A percentile compares a stretch with the other conserved stretches of the same genome.
Conservation (phyloP, 2,888 invertebrate genomes). For the Panzeria rudis region DNA sequence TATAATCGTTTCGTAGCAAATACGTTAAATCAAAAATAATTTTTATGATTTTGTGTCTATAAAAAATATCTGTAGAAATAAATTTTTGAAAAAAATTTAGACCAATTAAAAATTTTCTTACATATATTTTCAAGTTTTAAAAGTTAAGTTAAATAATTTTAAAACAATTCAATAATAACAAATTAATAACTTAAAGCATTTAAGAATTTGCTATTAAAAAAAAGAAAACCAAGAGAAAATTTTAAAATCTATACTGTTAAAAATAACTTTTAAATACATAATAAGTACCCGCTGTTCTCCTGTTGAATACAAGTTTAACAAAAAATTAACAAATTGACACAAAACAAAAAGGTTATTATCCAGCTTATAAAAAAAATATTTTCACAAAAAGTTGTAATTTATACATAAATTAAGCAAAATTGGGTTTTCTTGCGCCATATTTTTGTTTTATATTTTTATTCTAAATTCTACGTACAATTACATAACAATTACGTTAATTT, state of each 20-base stretch:
- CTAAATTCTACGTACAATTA: slow-evolving; percentile 56
- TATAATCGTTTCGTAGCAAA: too few relatives aligned
- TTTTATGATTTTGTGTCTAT: too few relatives aligned
- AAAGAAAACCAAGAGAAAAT: not conserved
- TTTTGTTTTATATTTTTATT: slow-evolving; percentile 37
- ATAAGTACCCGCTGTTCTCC: not conserved
- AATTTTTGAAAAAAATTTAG: not conserved
- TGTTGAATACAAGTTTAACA: not conserved
- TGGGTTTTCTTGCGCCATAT: slow-evolving; percentile 3
- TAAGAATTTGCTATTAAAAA: not conserved
- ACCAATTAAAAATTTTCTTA: not conserved
- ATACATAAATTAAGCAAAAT: slow-evolving; percentile 1
- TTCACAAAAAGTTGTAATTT: not conserved
- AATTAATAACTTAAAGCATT: not conserved
- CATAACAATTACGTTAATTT: slow-evolving; percentile 78
- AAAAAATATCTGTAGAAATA: not conserved
- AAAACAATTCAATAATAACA: not conserved
- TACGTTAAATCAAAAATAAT: too few relatives aligned
- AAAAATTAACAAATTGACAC: not conserved
- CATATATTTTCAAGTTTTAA: not conserved
- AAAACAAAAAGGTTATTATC: not conserved
- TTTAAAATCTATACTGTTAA: slow-evolving; percentile 1
- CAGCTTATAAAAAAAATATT: not conserved
- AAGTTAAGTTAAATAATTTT: not conserved
- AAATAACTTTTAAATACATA: slow-evolving; percentile 5